A percentile compares a stretch with the other conserved stretches of the same genome.
phyloP scores from a whole-genome alignment of 2,797 vertebrate genomes.

The Acipenser transmontanus region DNA sequence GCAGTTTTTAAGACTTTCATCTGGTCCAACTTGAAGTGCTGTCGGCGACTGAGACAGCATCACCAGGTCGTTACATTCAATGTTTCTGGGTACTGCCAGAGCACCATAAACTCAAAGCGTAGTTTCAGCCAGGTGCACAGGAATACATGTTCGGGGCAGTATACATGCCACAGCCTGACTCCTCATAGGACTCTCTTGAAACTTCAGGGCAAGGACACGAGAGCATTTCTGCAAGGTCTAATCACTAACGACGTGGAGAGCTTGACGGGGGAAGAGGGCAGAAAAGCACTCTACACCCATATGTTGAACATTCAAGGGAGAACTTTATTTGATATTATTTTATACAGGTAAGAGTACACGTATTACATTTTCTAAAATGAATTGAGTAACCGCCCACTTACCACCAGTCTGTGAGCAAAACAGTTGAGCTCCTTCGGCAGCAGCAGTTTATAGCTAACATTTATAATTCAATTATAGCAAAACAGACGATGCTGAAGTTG shows the following conservation, averaged over 20 bases:
- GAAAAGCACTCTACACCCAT: conserved; percentile 66
- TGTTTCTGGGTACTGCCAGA: neutral
- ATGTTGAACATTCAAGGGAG: conserved; percentile 82
- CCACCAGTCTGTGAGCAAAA: no score
- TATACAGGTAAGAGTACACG: conserved; percentile 68
- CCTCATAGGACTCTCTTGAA: conserved; percentile 61
- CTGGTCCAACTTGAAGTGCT: neutral
- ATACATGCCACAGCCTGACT: conserved; percentile 43
- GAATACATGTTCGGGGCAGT: conserved; percentile 5
- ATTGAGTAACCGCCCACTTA: no score
- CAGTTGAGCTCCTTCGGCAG: no score
- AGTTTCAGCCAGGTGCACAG: conserved; percentile 30
- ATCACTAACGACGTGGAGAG: conserved; percentile 76
- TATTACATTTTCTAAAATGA: conserved; percentile 4
- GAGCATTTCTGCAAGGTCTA: conserved; percentile 73
- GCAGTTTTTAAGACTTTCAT: conserved; percentile 16
- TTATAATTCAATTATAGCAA: no score
- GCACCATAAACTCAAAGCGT: neutral
- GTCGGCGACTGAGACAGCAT: no score
- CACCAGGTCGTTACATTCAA: neutral
- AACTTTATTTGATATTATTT: conserved; percentile 76
- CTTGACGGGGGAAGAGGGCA: conserved; percentile 32
- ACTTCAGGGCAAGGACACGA: conserved; percentile 68
- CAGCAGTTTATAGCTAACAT: no score
- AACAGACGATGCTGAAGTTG: no score